Percentiles rank a stretch among this genome's conserved stretches.
Evolutionary conservation across 2,888 invertebrate species (phyloP).

Genomic region (Oscheius onirici): DNA sequence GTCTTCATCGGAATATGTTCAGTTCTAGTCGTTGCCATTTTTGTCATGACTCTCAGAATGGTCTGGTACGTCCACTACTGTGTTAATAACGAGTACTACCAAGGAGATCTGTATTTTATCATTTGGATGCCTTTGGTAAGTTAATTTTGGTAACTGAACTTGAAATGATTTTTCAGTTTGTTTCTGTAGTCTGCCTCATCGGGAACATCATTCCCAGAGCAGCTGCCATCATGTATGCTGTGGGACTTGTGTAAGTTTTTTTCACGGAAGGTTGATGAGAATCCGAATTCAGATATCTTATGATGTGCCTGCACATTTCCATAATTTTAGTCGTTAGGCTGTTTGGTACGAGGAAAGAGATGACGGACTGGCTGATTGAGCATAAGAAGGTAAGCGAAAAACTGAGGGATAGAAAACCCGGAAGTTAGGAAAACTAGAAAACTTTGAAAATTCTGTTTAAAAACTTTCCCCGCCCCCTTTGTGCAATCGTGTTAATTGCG

Average conservation of each 20-base stretch:
- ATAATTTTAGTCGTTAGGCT: constrained; percentile 33
- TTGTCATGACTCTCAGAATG: constrained; percentile 29
- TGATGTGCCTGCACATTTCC: constrained; percentile 36
- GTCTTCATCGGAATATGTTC: constrained; percentile 35
- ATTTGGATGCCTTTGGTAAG: constrained; percentile 35
- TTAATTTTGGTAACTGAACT: neutral
- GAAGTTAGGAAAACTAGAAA: too few species aligned
- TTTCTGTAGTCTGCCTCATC: constrained; percentile 23
- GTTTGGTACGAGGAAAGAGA: constrained; percentile 30
- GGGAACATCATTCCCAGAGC: constrained; percentile 34
- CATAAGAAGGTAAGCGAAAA: constrained; percentile 33
- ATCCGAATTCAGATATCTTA: constrained; percentile 23
- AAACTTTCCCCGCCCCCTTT: neutral
- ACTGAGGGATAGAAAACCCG: too few species aligned
- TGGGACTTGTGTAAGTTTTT: constrained; percentile 30
- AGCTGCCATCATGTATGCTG: constrained; percentile 34
- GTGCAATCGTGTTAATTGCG: too few species aligned
- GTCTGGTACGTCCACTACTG: constrained; percentile 33
- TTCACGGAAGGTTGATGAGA: neutral
- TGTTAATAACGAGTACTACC: constrained; percentile 31
- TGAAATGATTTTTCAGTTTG: constrained; percentile 23
- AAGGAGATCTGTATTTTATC: constrained; percentile 36
- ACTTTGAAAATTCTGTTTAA: too few species aligned
- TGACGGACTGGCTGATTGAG: constrained; percentile 34
- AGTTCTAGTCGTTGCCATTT: constrained; percentile 25